Evolutionary conservation across 2,888 invertebrate species (phyloP).

Genomic region (Tuberolachnus salignus): DNA sequence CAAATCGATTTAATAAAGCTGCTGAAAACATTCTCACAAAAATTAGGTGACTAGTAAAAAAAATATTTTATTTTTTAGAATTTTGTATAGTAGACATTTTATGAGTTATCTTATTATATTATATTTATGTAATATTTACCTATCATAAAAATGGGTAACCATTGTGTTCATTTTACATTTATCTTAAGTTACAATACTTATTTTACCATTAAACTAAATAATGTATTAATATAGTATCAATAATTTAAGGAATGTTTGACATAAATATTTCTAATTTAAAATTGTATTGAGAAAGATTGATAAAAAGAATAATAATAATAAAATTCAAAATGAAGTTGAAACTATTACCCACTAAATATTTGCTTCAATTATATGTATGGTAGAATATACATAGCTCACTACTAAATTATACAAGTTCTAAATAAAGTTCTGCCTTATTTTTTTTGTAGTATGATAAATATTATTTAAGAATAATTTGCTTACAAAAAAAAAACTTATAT

Average conservation of each 20-base stretch:
- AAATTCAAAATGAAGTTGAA: too few relatives aligned
- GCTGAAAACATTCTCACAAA: slow-evolving; percentile 60
- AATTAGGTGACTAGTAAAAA: slow-evolving; percentile 58
- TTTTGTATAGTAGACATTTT: too few relatives aligned
- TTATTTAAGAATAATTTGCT: not conserved
- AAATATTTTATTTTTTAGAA: too few relatives aligned
- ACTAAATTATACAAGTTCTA: not conserved
- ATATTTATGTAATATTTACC: too few relatives aligned
- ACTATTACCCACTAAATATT: too few relatives aligned
- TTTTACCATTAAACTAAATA: not conserved
- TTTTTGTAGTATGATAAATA: not conserved
- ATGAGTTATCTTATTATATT: too few relatives aligned
- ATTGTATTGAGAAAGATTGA: too few relatives aligned
- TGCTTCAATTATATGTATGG: too few relatives aligned
- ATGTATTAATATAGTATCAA: not conserved
- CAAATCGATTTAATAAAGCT: slow-evolving; percentile 59
- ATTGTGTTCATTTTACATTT: too few relatives aligned
- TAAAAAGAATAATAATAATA: too few relatives aligned
- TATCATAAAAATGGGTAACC: too few relatives aligned
- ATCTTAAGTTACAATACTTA: not conserved
- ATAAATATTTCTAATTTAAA: not conserved
- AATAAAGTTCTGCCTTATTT: not conserved
- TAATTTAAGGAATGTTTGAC: not conserved
- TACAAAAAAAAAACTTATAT: not conserved
- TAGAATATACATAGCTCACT: too few relatives aligned